These are phyloP conservation scores for Chaetophractus vellerosus DNA, from an alignment of 2,797 vertebrate species.

Conservation along the genomic window DNA sequence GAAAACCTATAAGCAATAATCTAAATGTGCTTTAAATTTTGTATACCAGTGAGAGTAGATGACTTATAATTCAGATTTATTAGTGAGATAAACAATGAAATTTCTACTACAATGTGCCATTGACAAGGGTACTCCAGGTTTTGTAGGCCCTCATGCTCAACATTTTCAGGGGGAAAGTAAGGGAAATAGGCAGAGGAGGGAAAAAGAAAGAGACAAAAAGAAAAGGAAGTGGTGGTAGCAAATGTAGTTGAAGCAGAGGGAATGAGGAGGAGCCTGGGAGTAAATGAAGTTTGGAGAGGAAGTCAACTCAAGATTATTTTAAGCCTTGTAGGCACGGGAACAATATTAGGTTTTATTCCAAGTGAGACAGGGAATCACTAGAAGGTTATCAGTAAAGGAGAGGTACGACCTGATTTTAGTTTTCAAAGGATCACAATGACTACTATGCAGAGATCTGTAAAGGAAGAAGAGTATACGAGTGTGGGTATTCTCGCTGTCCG, in stretches of 20 bases:
- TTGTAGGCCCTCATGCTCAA: not conserved
- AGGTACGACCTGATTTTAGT: not conserved
- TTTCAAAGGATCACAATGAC: not conserved
- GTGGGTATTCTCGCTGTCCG: not conserved
- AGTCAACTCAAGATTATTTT: not conserved
- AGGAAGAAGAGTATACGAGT: not conserved
- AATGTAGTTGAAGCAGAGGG: not conserved
- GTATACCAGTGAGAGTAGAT: not conserved
- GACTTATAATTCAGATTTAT: not conserved
- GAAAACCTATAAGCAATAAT: slow-evolving; percentile 15
- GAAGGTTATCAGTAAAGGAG: not conserved
- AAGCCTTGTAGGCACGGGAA: not conserved
- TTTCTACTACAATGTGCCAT: not conserved
- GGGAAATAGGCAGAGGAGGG: not conserved
- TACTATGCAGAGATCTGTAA: not conserved
- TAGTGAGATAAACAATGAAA: not conserved
- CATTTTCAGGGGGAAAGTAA: not conserved
- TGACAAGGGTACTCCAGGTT: not conserved
- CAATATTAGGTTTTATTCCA: not conserved
- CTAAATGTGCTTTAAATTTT: not conserved
- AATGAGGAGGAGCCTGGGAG: not conserved
- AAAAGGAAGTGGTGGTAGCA: not conserved
- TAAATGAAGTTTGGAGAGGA: not conserved
- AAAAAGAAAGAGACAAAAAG: not conserved
- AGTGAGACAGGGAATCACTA: not conserved